Evolutionary conservation across 2,888 invertebrate genomes (phyloP).

Genomic region (Glyphotaelius pellucidus): DNA sequence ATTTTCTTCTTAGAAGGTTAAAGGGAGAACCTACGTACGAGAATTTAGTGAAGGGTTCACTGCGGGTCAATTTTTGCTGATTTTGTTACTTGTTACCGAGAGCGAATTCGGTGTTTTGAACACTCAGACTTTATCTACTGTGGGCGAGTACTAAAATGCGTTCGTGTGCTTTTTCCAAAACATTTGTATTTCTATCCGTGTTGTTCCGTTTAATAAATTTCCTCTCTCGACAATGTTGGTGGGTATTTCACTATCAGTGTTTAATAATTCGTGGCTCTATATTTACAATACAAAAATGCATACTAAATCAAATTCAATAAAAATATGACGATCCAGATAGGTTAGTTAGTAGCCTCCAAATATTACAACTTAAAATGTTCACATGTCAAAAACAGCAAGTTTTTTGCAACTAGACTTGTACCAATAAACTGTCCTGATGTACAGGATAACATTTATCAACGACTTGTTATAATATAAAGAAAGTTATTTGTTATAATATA

Average conservation of each 20-base stretch:
- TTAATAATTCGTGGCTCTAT: background rate
- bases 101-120: background rate
- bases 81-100: background rate
- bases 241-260: background rate
- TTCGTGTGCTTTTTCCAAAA: background rate
- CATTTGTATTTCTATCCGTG: background rate
- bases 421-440: no score
- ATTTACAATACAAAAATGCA: background rate
- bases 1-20: background rate
- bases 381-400: no score
- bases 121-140: background rate
- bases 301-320: no score
- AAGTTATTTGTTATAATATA: no score
- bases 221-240: background rate
- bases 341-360: no score
- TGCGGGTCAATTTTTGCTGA: background rate
- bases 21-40: background rate
- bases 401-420: no score
- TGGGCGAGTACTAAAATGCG: background rate
- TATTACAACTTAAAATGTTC: no score
- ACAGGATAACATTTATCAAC: no score
- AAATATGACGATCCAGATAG: no score
- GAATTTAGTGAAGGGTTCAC: background rate
- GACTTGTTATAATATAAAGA: no score
- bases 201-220: background rate